A percentile compares a stretch with the other conserved stretches of the same genome.
Conservation (phyloP, 1,140 invertebrate genomes). For the Drosophila quadrilineata region DNA sequence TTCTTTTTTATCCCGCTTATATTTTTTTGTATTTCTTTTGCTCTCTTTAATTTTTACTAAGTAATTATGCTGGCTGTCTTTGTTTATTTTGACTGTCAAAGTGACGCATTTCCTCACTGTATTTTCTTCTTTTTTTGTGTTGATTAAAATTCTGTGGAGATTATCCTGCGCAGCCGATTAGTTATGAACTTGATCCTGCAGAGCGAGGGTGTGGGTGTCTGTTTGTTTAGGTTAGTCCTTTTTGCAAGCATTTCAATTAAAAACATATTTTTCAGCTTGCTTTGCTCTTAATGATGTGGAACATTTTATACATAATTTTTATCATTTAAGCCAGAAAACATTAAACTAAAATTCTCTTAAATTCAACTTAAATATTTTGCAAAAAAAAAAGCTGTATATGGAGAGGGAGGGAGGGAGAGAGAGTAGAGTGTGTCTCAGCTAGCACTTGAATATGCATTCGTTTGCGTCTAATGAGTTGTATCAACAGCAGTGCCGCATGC, state of each 20-base stretch:
- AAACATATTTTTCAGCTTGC: constrained; percentile 49
- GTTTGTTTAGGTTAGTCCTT: constrained; percentile 72
- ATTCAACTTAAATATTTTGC: background rate
- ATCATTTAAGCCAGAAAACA: no score
- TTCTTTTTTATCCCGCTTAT: constrained; percentile 23
- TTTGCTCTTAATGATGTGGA: constrained; percentile 18
- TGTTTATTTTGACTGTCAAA: constrained; percentile 76
- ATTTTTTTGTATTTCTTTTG: constrained; percentile 27
- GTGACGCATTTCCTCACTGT: constrained; percentile 62
- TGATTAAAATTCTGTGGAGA: constrained; percentile 66
- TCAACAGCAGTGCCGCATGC: constrained; percentile 55
- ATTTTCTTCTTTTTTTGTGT: constrained; percentile 48
- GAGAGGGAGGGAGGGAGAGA: no score
- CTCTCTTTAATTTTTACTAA: constrained; percentile 65
- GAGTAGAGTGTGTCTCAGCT: constrained; percentile 15
- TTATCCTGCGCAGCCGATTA: constrained; percentile 72
- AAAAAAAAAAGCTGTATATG: no score
- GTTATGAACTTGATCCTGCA: constrained; percentile 58
- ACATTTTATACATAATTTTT: no score
- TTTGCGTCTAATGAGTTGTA: constrained; percentile 78
- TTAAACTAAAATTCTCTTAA: background rate
- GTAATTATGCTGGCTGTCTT: constrained; percentile 53
- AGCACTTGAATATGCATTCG: constrained; percentile 73
- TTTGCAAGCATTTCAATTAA: constrained; percentile 68
- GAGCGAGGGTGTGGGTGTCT: constrained; percentile 13